These are phyloP conservation scores for Babyrousa celebensis DNA, from an alignment of 2,797 vertebrate species.

Conservation along the genomic window DNA sequence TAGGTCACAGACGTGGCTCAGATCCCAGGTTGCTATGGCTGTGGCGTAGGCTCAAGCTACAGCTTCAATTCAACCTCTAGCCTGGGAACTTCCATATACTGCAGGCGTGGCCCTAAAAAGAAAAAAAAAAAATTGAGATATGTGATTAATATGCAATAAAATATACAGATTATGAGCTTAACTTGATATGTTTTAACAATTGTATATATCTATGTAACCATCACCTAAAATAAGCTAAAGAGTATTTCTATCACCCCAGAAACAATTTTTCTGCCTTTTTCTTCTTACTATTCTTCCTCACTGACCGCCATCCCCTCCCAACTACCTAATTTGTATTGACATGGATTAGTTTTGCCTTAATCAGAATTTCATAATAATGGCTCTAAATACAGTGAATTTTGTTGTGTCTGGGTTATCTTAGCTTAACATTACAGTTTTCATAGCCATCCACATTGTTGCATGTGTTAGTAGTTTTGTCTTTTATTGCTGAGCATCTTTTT, in stretches of 20 bases:
- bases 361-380: not conserved
- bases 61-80: too few relatives aligned
- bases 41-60: too few relatives aligned
- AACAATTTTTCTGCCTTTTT: constrained; percentile 12
- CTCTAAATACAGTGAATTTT: not conserved
- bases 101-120: too few relatives aligned
- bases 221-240: not conserved
- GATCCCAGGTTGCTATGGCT: too few relatives aligned
- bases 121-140: not conserved
- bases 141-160: not conserved
- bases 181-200: not conserved
- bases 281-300: not conserved
- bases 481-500: not conserved
- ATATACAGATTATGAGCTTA: not conserved
- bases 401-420: not conserved
- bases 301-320: not conserved
- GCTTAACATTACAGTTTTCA: not conserved
- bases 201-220: not conserved
- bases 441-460: not conserved
- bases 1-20: too few relatives aligned
- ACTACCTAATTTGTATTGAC: constrained; percentile 8
- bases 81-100: too few relatives aligned
- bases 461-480: not conserved
- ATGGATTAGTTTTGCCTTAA: constrained; percentile 6
- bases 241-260: not conserved